Evolutionary conservation across 1,140 invertebrate species (phyloP).

Genomic region (Aphis gossypii): DNA sequence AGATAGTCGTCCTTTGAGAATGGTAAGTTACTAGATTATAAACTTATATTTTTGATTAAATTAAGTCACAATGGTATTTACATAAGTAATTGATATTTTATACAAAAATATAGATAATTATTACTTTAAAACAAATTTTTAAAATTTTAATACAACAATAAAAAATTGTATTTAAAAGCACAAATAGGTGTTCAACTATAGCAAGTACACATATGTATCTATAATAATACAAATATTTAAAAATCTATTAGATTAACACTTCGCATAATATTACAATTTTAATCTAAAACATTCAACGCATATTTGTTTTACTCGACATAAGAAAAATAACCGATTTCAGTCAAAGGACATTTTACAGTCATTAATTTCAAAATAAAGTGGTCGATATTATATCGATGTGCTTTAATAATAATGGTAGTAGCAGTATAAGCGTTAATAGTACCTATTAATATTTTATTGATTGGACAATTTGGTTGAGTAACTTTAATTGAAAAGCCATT

Average conservation of each 20-base stretch:
- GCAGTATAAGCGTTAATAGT: neutral
- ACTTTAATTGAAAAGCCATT: neutral
- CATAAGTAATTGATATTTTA: neutral
- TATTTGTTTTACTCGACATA: neutral
- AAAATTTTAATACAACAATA: neutral
- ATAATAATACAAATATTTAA: neutral
- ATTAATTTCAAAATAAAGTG: slow-evolving; percentile 15
- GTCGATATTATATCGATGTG: neutral
- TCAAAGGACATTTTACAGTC: neutral
- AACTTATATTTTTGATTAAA: neutral
- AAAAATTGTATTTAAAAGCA: neutral
- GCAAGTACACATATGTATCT: neutral
- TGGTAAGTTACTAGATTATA: neutral
- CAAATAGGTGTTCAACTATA: neutral
- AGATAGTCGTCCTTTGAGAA: neutral
- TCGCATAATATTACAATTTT: neutral
- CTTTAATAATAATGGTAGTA: neutral
- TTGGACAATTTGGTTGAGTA: neutral
- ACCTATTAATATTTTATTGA: neutral
- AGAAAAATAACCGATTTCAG: neutral
- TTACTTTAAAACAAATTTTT: neutral
- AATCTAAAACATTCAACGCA: neutral
- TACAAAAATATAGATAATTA: neutral
- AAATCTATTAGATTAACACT: neutral
- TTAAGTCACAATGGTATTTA: neutral